phyloP scores from a whole-genome alignment of 2,113 vertebrate genomes.

The Hymenochirus boettgeri region DNA sequence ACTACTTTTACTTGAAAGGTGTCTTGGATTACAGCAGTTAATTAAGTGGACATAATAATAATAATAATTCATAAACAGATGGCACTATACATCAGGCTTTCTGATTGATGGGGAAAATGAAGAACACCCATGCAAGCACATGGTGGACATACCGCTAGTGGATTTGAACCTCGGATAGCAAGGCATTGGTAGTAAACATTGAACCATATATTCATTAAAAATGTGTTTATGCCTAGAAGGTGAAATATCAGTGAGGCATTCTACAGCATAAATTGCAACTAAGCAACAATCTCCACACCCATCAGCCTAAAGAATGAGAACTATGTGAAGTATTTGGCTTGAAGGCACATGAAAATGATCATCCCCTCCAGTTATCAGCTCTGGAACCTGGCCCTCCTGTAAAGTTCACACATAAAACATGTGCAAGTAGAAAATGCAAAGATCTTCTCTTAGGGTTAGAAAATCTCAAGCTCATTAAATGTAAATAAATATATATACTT shows the following conservation, averaged over 20 bases:
- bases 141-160: no score
- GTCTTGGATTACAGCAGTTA: no score
- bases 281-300: slow-evolving; percentile 35
- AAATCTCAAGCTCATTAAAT: slow-evolving; percentile 33
- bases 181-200: no score
- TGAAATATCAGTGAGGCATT: slow-evolving; percentile 15
- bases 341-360: slow-evolving; percentile 48
- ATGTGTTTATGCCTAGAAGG: no score
- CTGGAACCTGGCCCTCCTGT: slow-evolving; percentile 42
- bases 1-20: no score
- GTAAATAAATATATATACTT: neutral
- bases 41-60: no score
- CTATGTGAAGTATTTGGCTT: slow-evolving; percentile 54
- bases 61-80: no score
- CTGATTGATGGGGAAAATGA: no score
- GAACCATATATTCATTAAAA: no score
- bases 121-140: no score
- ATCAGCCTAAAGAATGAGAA: slow-evolving; percentile 52
- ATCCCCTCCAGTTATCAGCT: slow-evolving; percentile 46
- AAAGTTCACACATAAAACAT: slow-evolving; percentile 40
- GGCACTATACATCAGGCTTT: no score
- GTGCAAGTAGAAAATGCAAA: slow-evolving; percentile 19
- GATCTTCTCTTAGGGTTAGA: slow-evolving; percentile 22
- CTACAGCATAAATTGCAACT: slow-evolving; percentile 22
- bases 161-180: no score